phyloP scores from a whole-genome alignment of 1,140 invertebrate species.

The Gonatopus flavifemur region DNA sequence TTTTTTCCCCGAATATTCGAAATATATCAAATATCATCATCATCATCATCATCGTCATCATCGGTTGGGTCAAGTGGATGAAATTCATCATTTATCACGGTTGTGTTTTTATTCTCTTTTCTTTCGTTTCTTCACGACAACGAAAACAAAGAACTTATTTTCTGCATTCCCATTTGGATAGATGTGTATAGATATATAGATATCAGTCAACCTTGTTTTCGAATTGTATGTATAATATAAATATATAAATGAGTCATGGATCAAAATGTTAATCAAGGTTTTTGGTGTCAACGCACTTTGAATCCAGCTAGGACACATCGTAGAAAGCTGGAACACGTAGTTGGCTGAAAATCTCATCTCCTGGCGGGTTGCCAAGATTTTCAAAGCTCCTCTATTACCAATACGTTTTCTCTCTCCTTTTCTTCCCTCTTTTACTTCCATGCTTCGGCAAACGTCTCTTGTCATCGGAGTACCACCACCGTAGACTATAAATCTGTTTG shows the following conservation, averaged over 20 bases:
- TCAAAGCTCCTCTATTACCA: conserved; percentile 26
- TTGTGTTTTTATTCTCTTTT: background rate
- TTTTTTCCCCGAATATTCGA: background rate
- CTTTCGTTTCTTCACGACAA: background rate
- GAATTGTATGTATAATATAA: no score
- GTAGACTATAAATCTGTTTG: conserved; percentile 15
- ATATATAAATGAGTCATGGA: conserved; percentile 28
- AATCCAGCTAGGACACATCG: conserved; percentile 25
- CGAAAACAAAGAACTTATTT: conserved; percentile 13
- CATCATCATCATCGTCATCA: no score
- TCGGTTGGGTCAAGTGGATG: no score
- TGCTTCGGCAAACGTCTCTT: conserved; percentile 17
- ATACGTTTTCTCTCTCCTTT: conserved; percentile 20
- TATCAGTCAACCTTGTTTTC: no score
- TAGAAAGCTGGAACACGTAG: conserved; percentile 37
- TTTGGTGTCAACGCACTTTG: conserved; percentile 32
- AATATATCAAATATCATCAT: no score
- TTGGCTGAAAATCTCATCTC: conserved; percentile 35
- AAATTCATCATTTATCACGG: no score
- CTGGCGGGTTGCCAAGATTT: conserved; percentile 33
- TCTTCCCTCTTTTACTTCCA: conserved; percentile 11
- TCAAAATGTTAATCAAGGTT: conserved; percentile 29
- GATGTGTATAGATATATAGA: no score
- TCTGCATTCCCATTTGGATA: no score
- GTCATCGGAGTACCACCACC: conserved; percentile 3